These are phyloP conservation scores for Slavum lentiscoides DNA, from an alignment of 2,888 invertebrate genomes.

Conservation along the genomic window DNA sequence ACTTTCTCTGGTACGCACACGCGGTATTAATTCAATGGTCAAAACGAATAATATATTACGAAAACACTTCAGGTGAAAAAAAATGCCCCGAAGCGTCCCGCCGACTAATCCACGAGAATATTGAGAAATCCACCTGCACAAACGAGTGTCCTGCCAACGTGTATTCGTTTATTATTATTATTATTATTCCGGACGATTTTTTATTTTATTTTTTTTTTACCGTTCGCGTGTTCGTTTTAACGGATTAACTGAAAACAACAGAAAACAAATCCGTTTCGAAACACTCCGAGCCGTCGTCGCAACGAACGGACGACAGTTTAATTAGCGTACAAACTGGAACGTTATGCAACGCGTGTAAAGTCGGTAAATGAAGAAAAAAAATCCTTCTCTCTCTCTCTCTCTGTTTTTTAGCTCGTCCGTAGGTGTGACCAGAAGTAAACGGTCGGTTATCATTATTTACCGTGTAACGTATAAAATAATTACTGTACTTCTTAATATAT, in stretches of 20 bases:
- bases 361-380: background rate
- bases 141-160: too few relatives aligned
- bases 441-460: background rate
- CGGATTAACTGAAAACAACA: background rate
- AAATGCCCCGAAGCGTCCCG: too few relatives aligned
- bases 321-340: slow-evolving; percentile 19
- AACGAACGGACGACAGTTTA: slow-evolving; percentile 23
- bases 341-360: slow-evolving; percentile 15
- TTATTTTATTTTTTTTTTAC: background rate
- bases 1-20: too few relatives aligned
- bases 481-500: too few relatives aligned
- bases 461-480: too few relatives aligned
- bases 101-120: too few relatives aligned
- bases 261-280: slow-evolving; percentile 27
- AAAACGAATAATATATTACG: too few relatives aligned
- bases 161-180: background rate
- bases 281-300: background rate
- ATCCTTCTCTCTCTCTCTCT: too few relatives aligned
- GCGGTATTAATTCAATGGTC: too few relatives aligned
- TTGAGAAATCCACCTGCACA: too few relatives aligned
- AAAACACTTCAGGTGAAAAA: too few relatives aligned
- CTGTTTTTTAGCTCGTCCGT: background rate
- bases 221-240: background rate
- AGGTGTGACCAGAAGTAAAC: slow-evolving; percentile 2
- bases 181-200: background rate